A percentile compares a stretch with the other conserved stretches of the same genome.
Conservation (phyloP, 2,888 invertebrate species). For the Polymixis lichenea region DNA sequence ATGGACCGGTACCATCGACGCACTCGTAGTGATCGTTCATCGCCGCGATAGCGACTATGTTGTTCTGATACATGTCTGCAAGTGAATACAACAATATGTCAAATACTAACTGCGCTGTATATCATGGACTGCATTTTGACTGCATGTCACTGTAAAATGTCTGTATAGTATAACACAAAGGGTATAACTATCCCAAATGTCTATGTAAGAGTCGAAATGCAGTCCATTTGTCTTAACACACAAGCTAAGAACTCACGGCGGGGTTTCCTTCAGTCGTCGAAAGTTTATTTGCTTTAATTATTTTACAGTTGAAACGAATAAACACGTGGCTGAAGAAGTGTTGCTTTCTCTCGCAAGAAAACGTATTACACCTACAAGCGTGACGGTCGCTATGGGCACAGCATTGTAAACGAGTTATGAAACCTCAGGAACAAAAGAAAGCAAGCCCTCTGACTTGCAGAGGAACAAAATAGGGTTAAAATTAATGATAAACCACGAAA, state of each 20-base stretch:
- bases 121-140: slow-evolving; percentile 3
- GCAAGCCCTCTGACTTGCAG: not conserved
- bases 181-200: not conserved
- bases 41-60: slow-evolving; percentile 62
- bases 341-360: not conserved
- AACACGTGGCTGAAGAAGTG: not conserved
- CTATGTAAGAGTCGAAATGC: not conserved
- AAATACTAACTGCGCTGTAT: not conserved
- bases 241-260: not conserved
- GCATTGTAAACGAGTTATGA: not conserved
- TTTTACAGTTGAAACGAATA: not conserved
- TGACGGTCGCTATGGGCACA: not conserved
- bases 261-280: not conserved
- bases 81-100: slow-evolving; percentile 49
- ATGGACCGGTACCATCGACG: slow-evolving; percentile 92
- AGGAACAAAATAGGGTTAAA: not conserved
- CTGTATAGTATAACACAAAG: no score
- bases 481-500: not conserved
- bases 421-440: not conserved
- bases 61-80: slow-evolving; percentile 77
- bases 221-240: not conserved
- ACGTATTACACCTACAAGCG: not conserved
- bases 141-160: not conserved
- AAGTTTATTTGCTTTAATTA: not conserved
- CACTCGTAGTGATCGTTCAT: slow-evolving; percentile 74